phyloP scores from a whole-genome alignment of 2,888 invertebrate species.

The Apamea sordens region DNA sequence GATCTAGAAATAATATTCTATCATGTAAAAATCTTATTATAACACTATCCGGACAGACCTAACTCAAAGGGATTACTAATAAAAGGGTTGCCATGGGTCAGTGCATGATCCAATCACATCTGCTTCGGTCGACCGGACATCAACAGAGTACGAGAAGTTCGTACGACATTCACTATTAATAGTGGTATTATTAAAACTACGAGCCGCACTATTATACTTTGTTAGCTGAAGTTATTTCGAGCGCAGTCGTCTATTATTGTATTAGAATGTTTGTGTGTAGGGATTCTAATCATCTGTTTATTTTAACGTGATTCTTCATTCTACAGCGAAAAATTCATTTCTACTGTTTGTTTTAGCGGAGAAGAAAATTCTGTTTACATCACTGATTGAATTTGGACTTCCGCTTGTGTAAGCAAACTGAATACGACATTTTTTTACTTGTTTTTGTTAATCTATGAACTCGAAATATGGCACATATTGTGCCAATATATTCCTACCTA shows the following conservation, averaged over 20 bases:
- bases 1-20: slow-evolving; percentile 3
- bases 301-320: slow-evolving; percentile 25
- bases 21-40: background rate
- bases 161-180: background rate
- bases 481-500: background rate
- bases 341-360: slow-evolving; percentile 25
- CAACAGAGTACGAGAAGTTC: slow-evolving; percentile 4
- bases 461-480: background rate
- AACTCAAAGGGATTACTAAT: background rate
- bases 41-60: background rate
- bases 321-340: slow-evolving; percentile 13
- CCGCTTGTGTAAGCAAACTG: slow-evolving; percentile 12
- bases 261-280: slow-evolving; percentile 23
- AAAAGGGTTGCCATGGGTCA: slow-evolving; percentile 3
- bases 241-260: slow-evolving; percentile 36
- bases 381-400: slow-evolving; percentile 14
- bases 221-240: slow-evolving; percentile 50
- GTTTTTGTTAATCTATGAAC: slow-evolving; percentile 26
- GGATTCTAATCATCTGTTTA: slow-evolving; percentile 34
- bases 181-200: slow-evolving; percentile 36
- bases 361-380: slow-evolving; percentile 13
- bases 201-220: slow-evolving; percentile 15
- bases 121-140: background rate
- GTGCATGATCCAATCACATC: slow-evolving; percentile 17
- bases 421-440: slow-evolving; percentile 18